Conservation (phyloP, 1,140 invertebrate genomes). For the Papilio xuthus region DNA sequence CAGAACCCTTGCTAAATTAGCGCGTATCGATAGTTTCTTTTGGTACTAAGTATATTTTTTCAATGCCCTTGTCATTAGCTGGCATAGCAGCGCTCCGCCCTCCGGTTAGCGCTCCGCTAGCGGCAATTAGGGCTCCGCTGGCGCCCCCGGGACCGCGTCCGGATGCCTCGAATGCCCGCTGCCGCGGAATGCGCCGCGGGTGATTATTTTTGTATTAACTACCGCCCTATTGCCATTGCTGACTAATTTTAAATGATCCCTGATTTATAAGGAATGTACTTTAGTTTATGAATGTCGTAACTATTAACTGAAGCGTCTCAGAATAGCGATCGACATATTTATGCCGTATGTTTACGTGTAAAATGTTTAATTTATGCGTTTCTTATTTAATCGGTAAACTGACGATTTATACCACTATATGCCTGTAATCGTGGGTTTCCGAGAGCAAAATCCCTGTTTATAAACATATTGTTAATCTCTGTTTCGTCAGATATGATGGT, state of each 20-base stretch:
- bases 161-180: slow-evolving; percentile 57
- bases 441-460: too few relatives aligned
- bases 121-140: slow-evolving; percentile 52
- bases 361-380: not conserved
- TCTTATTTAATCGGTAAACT: slow-evolving; percentile 36
- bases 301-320: not conserved
- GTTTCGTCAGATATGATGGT: too few relatives aligned
- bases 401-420: not conserved
- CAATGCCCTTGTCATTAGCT: slow-evolving; percentile 57
- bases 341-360: not conserved
- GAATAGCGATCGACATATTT: slow-evolving; percentile 14
- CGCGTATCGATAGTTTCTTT: not conserved
- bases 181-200: slow-evolving; percentile 62
- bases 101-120: slow-evolving; percentile 54
- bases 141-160: slow-evolving; percentile 60
- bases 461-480: too few relatives aligned
- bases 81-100: slow-evolving; percentile 59
- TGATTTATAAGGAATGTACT: slow-evolving; percentile 48
- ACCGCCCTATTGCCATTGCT: slow-evolving; percentile 48
- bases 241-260: slow-evolving; percentile 62
- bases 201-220: slow-evolving; percentile 65
- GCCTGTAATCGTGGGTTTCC: not conserved
- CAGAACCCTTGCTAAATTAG: not conserved
- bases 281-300: slow-evolving; percentile 23
- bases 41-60: slow-evolving; percentile 49